phyloP scores from a whole-genome alignment of 1,140 invertebrate species.

The Glossosoma conforme region DNA sequence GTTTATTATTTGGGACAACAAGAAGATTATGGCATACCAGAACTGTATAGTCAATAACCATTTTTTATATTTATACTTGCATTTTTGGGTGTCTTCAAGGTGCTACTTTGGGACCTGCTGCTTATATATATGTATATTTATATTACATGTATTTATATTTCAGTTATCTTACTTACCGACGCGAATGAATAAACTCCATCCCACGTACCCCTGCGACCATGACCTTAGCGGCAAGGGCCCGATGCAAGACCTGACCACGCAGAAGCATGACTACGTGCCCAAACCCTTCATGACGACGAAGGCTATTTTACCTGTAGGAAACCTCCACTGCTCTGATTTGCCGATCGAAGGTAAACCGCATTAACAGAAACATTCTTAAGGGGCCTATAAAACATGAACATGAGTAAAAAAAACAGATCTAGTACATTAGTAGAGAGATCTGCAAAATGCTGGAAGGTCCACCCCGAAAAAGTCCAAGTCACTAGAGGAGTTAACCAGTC shows the following conservation, averaged over 20 bases:
- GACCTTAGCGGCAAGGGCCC: slow-evolving; percentile 57
- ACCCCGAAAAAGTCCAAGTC: too few species aligned
- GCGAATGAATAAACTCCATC: slow-evolving; percentile 29
- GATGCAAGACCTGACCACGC: slow-evolving; percentile 65
- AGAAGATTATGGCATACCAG: too few species aligned
- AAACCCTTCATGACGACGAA: slow-evolving; percentile 51
- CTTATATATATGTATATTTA: too few species aligned
- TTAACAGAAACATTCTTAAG: too few species aligned
- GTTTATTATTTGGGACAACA: too few species aligned
- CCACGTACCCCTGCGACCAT: slow-evolving; percentile 44
- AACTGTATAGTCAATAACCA: too few species aligned
- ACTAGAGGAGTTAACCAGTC: too few species aligned
- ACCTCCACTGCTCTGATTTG: slow-evolving; percentile 49
- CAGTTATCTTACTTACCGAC: slow-evolving; percentile 45
- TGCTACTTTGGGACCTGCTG: not conserved
- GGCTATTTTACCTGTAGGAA: slow-evolving; percentile 50
- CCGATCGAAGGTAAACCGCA: slow-evolving; percentile 49
- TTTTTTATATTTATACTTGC: too few species aligned
- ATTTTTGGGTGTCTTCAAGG: not conserved
- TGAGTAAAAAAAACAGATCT: too few species aligned
- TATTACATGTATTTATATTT: slow-evolving; percentile 15
- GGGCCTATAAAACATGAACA: too few species aligned
- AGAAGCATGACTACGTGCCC: slow-evolving; percentile 66
- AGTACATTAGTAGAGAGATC: too few species aligned
- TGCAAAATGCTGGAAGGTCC: too few species aligned